Evolutionary conservation across 35 echinoderm and acorn worm genomes (phyloP).

Genomic region (Ophioderma brevispina): DNA sequence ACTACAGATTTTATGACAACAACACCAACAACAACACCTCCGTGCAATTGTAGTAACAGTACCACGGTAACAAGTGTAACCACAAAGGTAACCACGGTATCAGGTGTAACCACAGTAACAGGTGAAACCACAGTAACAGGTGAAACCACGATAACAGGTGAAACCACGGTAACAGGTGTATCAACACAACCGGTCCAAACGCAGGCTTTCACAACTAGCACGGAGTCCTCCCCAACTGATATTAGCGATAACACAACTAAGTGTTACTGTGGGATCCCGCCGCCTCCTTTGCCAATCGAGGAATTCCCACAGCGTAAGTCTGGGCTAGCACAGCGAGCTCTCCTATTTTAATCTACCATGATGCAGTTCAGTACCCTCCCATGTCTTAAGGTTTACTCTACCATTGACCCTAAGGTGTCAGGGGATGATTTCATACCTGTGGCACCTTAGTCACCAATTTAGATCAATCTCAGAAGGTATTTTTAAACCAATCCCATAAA

Average conservation of each 20-base stretch:
- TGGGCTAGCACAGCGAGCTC: neutral
- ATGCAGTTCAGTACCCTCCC: too few species aligned
- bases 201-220: neutral
- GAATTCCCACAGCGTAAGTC: constrained; percentile 5
- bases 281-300: neutral
- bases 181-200: neutral
- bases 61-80: neutral
- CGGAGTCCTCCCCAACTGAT: neutral
- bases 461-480: too few species aligned
- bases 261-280: neutral
- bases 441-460: too few species aligned
- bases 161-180: neutral
- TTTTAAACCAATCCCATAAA: too few species aligned
- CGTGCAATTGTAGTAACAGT: neutral
- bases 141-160: neutral
- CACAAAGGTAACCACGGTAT: neutral
- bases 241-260: neutral
- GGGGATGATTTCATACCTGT: too few species aligned
- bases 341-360: neutral
- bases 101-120: neutral
- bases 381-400: too few species aligned
- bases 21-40: neutral
- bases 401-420: too few species aligned
- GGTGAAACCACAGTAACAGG: neutral
- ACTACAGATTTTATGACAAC: neutral